Percentiles rank a stretch among this genome's conserved stretches.
Conservation (phyloP, 2,113 vertebrate genomes). For the Picathartes gymnocephalus region DNA sequence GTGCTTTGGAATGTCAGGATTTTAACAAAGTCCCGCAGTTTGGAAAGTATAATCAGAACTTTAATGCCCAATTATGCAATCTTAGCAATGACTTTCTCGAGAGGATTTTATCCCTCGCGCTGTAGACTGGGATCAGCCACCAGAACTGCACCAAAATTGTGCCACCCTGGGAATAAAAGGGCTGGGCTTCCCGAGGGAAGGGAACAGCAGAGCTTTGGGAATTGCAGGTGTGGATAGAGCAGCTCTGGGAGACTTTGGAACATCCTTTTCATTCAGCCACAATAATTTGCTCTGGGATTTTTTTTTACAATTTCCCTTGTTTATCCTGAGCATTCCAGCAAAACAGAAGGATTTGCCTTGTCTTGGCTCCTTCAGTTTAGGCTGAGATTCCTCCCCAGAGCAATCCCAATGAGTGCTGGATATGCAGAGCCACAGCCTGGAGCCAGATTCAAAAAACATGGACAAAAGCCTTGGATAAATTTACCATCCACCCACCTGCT, state of each 20-base stretch:
- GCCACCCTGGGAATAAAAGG: neutral
- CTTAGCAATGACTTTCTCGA: neutral
- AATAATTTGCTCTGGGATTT: neutral
- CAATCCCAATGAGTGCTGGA: neutral
- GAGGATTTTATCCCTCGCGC: neutral
- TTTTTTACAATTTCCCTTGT: neutral
- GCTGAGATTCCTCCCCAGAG: neutral
- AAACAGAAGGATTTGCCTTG: neutral
- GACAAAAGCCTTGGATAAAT: neutral
- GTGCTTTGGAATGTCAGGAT: conserved; percentile 47
- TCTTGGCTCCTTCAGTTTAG: neutral
- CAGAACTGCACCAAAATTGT: neutral
- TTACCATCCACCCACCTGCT: neutral
- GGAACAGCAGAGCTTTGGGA: neutral
- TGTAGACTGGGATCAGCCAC: neutral
- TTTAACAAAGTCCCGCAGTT: conserved; percentile 32
- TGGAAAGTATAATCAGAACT: conserved; percentile 40
- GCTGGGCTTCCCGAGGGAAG: neutral
- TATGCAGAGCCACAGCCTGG: neutral
- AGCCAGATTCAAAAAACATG: neutral
- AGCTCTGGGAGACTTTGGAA: neutral
- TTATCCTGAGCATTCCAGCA: neutral
- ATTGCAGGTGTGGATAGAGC: neutral
- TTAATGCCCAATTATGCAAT: conserved; percentile 45
- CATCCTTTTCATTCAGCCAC: neutral